Percentiles rank a stretch among this genome's conserved stretches.
Conservation (phyloP, 1,140 invertebrate species). For the Pectinophora gossypiella region DNA sequence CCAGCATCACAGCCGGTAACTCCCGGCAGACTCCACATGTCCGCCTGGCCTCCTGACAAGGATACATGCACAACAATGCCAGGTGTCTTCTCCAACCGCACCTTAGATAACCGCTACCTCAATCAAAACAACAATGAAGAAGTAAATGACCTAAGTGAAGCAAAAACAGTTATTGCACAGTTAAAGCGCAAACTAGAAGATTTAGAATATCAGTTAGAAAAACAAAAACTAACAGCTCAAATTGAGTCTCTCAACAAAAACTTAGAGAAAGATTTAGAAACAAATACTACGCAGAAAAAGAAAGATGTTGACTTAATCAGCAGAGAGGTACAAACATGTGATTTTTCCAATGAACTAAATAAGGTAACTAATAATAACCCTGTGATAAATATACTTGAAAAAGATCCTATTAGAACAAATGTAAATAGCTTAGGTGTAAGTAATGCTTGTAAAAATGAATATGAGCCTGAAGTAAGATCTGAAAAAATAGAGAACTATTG, state of each 20-base stretch:
- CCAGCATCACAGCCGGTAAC: constrained; percentile 80
- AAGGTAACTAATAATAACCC: constrained; percentile 40
- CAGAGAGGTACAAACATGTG: constrained; percentile 50
- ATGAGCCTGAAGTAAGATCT: constrained; percentile 54
- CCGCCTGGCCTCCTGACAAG: constrained; percentile 64
- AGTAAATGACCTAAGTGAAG: constrained; percentile 57
- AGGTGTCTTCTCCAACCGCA: constrained; percentile 8
- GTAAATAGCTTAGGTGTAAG: constrained; percentile 68
- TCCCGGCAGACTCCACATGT: constrained; percentile 77
- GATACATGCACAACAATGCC: constrained; percentile 21
- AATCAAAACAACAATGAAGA: constrained; percentile 57
- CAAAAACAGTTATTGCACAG: constrained; percentile 55
- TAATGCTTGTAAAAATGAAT: constrained; percentile 50
- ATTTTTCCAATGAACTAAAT: constrained; percentile 32
- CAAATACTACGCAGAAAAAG: constrained; percentile 28
- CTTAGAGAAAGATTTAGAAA: constrained; percentile 57
- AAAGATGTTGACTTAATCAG: constrained; percentile 30
- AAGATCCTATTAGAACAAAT: constrained; percentile 56
- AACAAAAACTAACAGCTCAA: constrained; percentile 72
- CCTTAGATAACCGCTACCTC: neutral
- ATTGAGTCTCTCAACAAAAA: constrained; percentile 74
- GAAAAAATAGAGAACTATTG: constrained; percentile 70
- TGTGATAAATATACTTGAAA: constrained; percentile 62
- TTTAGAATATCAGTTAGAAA: constrained; percentile 74
- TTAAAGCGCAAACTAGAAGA: constrained; percentile 67